Conservation (phyloP, 2,888 invertebrate genomes). For the Latrodectus elegans region DNA sequence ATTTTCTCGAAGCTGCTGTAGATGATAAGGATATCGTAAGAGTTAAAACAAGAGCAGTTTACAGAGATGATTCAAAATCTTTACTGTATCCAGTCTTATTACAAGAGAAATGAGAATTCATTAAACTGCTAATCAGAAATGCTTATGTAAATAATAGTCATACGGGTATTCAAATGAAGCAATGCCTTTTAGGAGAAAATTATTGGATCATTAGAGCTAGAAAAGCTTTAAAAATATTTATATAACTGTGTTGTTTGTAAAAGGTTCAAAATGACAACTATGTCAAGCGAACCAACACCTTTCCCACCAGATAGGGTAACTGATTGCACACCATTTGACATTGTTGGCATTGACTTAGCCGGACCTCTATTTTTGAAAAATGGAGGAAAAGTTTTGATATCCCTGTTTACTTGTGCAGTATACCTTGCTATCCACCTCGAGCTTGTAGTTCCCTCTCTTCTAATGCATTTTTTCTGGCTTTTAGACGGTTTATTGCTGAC, state of each 20-base stretch:
- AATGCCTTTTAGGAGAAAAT: not conserved
- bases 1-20: not conserved
- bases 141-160: not conserved
- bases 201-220: not conserved
- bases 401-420: not conserved
- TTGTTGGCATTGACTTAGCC: not conserved
- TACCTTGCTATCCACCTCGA: not conserved
- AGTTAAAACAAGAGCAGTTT: not conserved
- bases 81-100: not conserved
- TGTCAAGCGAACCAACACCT: slow-evolving; percentile 3
- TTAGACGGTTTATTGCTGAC: not conserved
- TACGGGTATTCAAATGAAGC: not conserved
- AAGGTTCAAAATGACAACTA: not conserved
- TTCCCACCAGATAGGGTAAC: not conserved
- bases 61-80: not conserved
- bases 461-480: not conserved
- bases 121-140: not conserved
- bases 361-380: not conserved
- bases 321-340: not conserved
- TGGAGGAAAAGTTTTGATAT: not conserved
- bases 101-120: not conserved
- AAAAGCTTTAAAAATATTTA: not conserved
- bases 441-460: not conserved
- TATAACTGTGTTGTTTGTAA: not conserved
- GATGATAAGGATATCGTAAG: not conserved